Evolutionary conservation across 2,113 vertebrate species (phyloP), one percentile per base, ranked within the genome.

Genomic region (Malaclemys terrapin): DNA sequence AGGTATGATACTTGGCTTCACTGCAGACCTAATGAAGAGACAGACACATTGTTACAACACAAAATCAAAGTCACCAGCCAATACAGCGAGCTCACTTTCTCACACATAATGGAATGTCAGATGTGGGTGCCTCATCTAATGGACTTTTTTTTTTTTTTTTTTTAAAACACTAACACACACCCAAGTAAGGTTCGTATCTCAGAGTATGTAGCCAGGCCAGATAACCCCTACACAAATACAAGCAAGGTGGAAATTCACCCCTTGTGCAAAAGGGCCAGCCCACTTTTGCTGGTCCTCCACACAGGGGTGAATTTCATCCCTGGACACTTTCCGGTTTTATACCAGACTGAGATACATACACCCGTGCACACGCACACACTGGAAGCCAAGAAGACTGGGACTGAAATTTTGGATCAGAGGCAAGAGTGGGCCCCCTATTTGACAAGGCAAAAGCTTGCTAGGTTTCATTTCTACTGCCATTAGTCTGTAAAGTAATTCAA

Each of bases 1-100:
- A 0, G 98, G 98, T 78, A 98, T 84, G 19, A 96, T 96, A 79
- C 98, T 97, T 85, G 98, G 98, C 91, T 98, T 98, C 90, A 98
- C 82, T 49, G 95, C n/a, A 0, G 98, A 97, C 59, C 98, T 99
- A 84, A 3, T 1, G 25, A 10, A 54, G 0, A 24, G 22, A 27
- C 8, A 65, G 57, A 52, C 35, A 42, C 1, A 5, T 16, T 7
- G 24, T 7, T 10, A 13, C 6, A 0, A 0, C 0, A 35, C 4
- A 2, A 25, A 7, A 45, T 47, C 25, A n/a, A 72, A 72, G 65
- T 47, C 45, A 47, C 22, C 11, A 47, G 25, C 25, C 24, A 47
- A 29, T 29, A 29, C 42, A 47, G 6, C 11, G 24, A 12, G 42
- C 14, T 45, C 25, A 16, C 45, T 78, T 47, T 78, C 22, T 13